Conservation (phyloP, 2,888 invertebrate genomes). For the Aleiodes alternator region DNA sequence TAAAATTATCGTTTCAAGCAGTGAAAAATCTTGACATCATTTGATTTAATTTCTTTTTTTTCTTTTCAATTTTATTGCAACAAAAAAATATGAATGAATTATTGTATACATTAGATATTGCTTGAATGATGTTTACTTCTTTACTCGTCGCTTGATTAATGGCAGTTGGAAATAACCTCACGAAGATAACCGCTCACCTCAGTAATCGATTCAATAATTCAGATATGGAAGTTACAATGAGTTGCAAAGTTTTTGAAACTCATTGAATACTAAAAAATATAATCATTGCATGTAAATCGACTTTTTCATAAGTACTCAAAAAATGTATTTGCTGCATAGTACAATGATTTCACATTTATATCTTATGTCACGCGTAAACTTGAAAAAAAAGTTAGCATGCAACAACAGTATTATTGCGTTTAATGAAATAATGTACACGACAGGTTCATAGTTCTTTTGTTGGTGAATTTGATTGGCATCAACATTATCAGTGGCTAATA, state of each 20-base stretch:
- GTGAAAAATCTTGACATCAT: conserved; percentile 4
- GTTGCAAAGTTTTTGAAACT: conserved; percentile 16
- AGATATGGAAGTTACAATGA: conserved; percentile 24
- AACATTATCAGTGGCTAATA: too few species aligned
- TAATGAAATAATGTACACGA: conserved; percentile 1
- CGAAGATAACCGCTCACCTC: conserved; percentile 15
- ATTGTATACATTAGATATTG: conserved; percentile 31
- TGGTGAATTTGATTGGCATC: too few species aligned
- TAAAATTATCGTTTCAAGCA: too few species aligned
- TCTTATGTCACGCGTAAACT: conserved; percentile 14
- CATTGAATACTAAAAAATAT: conserved; percentile 23
- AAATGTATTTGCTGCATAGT: neutral
- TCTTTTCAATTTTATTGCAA: neutral
- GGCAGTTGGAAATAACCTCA: conserved; percentile 18
- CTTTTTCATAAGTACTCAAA: neutral
- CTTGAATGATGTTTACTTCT: conserved; percentile 16
- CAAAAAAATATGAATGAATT: conserved; percentile 13
- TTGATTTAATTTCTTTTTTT: neutral
- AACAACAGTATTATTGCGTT: neutral
- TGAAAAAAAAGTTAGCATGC: neutral
- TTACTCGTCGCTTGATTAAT: conserved; percentile 26
- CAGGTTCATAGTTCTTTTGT: neutral
- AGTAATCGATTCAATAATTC: conserved; percentile 22
- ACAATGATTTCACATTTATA: conserved; percentile 2
- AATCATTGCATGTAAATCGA: conserved; percentile 26